A percentile compares a stretch with the other conserved stretches of the same genome.
Evolutionary conservation across 2,797 vertebrate genomes (phyloP).

Genomic region (Anomalospiza imberbis): DNA sequence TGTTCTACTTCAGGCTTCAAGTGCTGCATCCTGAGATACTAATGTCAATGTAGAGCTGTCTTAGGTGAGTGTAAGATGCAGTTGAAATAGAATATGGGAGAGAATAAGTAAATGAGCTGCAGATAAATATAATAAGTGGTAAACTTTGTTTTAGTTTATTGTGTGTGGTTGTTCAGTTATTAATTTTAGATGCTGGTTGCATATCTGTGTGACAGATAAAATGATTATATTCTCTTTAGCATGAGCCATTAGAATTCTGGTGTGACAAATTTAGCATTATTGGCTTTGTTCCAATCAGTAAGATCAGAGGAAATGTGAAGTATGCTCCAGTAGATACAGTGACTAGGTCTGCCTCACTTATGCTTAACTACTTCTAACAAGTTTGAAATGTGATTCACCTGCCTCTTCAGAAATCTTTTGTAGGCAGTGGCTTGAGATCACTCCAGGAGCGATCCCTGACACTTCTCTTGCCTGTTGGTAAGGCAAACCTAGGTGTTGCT

Average conservation of each 20-base stretch:
- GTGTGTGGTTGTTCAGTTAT: not conserved
- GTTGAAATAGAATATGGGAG: not conserved
- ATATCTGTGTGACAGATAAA: not conserved
- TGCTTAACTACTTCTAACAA: not conserved
- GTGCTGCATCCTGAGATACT: not conserved
- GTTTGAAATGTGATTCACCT: not conserved
- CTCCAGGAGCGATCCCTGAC: not conserved
- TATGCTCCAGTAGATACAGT: not conserved
- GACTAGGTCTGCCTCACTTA: not conserved
- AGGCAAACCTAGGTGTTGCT: not conserved
- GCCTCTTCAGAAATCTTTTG: not conserved
- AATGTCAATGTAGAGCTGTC: not conserved
- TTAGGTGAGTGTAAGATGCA: not conserved
- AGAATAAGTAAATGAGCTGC: not conserved
- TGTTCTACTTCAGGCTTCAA: not conserved
- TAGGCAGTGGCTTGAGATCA: not conserved
- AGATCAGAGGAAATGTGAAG: not conserved
- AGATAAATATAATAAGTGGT: not conserved
- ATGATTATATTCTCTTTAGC: not conserved
- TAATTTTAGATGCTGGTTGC: not conserved
- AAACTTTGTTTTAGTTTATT: not conserved
- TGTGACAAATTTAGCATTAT: not conserved
- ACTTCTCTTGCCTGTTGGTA: not conserved
- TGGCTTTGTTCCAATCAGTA: not conserved
- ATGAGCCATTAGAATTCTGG: not conserved